phyloP scores from a whole-genome alignment of 2,888 invertebrate genomes.

The Zygogramma bicolorata region DNA sequence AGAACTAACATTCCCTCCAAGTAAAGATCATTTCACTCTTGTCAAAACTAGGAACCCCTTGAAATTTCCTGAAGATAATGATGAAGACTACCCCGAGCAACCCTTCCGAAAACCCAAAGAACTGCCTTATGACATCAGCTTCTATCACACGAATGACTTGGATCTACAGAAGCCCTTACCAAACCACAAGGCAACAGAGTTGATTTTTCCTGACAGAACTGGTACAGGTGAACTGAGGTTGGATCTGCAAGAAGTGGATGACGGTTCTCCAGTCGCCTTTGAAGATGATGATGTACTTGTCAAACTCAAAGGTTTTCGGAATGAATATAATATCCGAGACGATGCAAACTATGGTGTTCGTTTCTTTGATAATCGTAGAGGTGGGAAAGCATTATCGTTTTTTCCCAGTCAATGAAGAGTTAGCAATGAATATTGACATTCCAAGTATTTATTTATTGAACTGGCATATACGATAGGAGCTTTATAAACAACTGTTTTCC shows the following conservation, averaged over 20 bases:
- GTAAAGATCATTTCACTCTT: conserved; percentile 6
- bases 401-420: not conserved
- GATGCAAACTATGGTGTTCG: not conserved
- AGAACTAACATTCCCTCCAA: not conserved
- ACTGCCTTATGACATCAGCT: conserved; percentile 40
- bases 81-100: conserved; percentile 18
- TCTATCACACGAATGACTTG: conserved; percentile 44
- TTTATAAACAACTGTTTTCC: too few relatives aligned
- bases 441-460: too few relatives aligned
- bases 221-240: conserved; percentile 69
- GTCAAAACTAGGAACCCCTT: conserved; percentile 26
- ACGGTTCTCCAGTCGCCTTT: conserved; percentile 28
- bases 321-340: not conserved
- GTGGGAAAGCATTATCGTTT: not conserved
- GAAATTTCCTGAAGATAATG: conserved; percentile 44
- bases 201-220: conserved; percentile 70
- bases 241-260: conserved; percentile 61
- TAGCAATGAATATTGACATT: not conserved
- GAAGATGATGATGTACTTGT: conserved; percentile 37
- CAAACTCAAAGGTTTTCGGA: not conserved
- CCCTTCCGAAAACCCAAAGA: conserved; percentile 47
- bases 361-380: not conserved
- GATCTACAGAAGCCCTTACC: conserved; percentile 58
- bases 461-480: too few relatives aligned
- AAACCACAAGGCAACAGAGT: conserved; percentile 57